phyloP scores from a whole-genome alignment of 2,113 vertebrate species.

The Phylloscopus whistleri region DNA sequence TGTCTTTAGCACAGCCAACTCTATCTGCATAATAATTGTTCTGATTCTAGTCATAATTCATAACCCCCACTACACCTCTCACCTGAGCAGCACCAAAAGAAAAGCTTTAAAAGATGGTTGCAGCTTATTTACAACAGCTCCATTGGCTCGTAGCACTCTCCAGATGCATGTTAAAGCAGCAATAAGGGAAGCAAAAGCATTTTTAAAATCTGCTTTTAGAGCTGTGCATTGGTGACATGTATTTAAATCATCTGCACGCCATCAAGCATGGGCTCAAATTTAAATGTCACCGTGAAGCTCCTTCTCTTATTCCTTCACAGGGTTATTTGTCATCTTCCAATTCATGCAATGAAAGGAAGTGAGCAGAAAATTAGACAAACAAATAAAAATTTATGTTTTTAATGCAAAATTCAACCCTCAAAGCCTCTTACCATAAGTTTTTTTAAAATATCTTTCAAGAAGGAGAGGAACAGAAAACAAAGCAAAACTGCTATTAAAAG shows the following conservation, averaged over 20 bases:
- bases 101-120: not conserved
- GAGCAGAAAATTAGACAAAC: slow-evolving; percentile 23
- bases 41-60: not conserved
- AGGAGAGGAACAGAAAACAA: not conserved
- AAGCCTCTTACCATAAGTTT: not conserved
- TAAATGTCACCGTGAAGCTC: slow-evolving; percentile 21
- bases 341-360: not conserved
- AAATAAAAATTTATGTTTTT: slow-evolving; percentile 15
- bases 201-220: slow-evolving; percentile 36
- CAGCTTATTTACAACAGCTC: slow-evolving; percentile 30
- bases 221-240: not conserved
- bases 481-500: not conserved
- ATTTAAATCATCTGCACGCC: slow-evolving; percentile 52
- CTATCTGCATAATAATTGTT: not conserved
- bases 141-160: not conserved
- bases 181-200: slow-evolving; percentile 43
- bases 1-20: not conserved
- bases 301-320: not conserved
- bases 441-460: not conserved
- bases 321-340: slow-evolving; percentile 37
- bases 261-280: slow-evolving; percentile 21
- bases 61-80: not conserved
- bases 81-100: not conserved
- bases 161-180: slow-evolving; percentile 1
- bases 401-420: slow-evolving; percentile 24